A percentile compares a stretch with the other conserved stretches of the same genome.
Evolutionary conservation across 2,113 vertebrate species (phyloP).

Genomic region (Ochotona princeps): DNA sequence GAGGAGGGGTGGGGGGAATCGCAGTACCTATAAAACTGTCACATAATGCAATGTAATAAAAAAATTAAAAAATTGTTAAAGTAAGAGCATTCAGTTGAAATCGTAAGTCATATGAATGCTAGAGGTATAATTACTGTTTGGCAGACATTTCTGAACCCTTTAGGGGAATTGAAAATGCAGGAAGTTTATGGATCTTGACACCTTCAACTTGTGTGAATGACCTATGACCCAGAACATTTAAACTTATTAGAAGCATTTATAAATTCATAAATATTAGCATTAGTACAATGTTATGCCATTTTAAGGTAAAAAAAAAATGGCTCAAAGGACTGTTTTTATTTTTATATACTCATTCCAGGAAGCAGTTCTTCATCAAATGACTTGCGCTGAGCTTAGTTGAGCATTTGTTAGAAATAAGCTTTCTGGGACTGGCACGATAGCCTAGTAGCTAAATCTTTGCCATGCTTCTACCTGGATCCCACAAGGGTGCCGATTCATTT

Average conservation of each 20-base stretch:
- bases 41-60: too few relatives aligned
- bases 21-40: too few relatives aligned
- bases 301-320: constrained; percentile 40
- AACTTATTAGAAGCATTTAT: constrained; percentile 7
- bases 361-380: constrained; percentile 27
- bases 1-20: too few relatives aligned
- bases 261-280: constrained; percentile 22
- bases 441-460: too few relatives aligned
- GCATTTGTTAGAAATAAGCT: neutral
- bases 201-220: constrained; percentile 20
- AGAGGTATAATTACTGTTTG: neutral
- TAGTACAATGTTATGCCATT: constrained; percentile 40
- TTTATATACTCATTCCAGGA: neutral
- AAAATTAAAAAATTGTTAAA: constrained; percentile 11
- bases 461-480: too few relatives aligned
- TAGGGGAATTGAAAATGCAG: constrained; percentile 36
- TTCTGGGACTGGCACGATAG: too few relatives aligned
- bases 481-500: too few relatives aligned
- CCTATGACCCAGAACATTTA: neutral
- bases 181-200: constrained; percentile 19
- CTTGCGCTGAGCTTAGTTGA: constrained; percentile 12
- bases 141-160: constrained; percentile 25
- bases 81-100: constrained; percentile 39
- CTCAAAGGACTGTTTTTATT: constrained; percentile 18
- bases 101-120: neutral